A percentile compares a stretch with the other conserved stretches of the same genome.
Evolutionary conservation across 2,113 vertebrate genomes (phyloP).

Genomic region (Salvelinus alpinus): DNA sequence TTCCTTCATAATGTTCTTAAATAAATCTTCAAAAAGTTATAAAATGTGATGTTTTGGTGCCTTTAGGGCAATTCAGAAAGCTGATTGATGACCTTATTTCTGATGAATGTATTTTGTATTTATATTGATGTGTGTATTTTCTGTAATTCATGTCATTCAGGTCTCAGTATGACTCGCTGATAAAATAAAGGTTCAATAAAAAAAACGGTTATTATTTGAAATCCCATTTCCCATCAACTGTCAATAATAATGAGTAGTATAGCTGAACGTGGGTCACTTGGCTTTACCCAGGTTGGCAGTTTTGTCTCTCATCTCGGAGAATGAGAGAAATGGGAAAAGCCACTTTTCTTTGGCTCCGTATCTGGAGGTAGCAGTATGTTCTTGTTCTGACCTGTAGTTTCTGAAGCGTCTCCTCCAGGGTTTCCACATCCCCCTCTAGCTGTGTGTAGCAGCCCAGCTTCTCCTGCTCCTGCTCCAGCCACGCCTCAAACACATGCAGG

Average conservation of each 20-base stretch:
- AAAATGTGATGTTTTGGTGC: no score
- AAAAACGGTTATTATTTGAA: no score
- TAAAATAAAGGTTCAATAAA: no score
- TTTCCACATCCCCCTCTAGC: constrained; percentile 82
- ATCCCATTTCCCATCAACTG: no score
- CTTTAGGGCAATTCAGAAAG: no score
- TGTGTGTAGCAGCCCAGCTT: constrained; percentile 80
- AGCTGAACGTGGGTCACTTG: constrained; percentile 74
- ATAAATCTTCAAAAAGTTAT: no score
- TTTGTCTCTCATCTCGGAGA: constrained; percentile 89
- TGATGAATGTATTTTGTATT: no score
- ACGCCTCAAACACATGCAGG: constrained; percentile 87
- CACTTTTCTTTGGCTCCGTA: neutral
- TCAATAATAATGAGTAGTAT: constrained; percentile 52
- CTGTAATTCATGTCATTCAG: no score
- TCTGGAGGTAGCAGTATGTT: neutral
- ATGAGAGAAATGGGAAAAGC: constrained; percentile 16
- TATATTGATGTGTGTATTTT: no score
- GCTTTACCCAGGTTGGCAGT: constrained; percentile 83
- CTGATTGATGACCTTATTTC: no score
- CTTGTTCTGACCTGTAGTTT: constrained; percentile 83
- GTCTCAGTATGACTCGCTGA: no score
- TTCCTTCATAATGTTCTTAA: no score
- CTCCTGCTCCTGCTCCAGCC: constrained; percentile 89
- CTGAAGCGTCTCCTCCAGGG: constrained; percentile 81